Base-by-base conservation (phyloP, 2,113 vertebrate species). In the Tetrax tetrax region DNA sequence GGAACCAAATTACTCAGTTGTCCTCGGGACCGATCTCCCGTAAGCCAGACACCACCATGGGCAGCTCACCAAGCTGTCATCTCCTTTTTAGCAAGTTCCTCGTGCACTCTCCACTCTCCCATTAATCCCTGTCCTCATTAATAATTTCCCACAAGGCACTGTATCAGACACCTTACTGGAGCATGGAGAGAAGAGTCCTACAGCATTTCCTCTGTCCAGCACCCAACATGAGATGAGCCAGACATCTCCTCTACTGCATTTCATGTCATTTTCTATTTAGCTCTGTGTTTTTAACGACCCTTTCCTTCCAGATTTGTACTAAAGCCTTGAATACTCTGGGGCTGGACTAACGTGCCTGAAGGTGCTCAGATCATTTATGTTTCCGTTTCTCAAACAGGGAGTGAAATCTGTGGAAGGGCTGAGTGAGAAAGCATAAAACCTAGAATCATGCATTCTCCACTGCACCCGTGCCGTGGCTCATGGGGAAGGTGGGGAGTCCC, bases 111-210 rank as follows among this genome's bases (percentile, higher is more conserved):
- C 85, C 17, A 9, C 88, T 80, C 78, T 82, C 66, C 74, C 88
- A 90, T 94, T 90, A 90, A 92, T 85, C 94, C 82, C 94, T 88
- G 95, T 93, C 85, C 71, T 88, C 95, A 45, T 85, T 83, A 92
- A 80, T 50, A 75, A 65, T 27, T 82, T 66, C 89, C 89, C 87
- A 75, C 64, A 45, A 69, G 82, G 71, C 33, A 2, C 59, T 24
- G 72, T 47, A 91, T 61, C 87, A 80, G 89, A 22, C 56, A 81
- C 75, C 71, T 89, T 29, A 11, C 63, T 31, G 87, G 25, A 86
- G 76, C 50, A 25, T 38, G 68, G 80, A 80, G 66, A 66, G 72
- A 33, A 33, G 56, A 78, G 66, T 56, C 18, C 66, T 48, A 19
- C 33, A 56, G 88, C 85, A 16, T 90, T 57, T 63, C 74, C 65